A percentile compares a stretch with the other conserved stretches of the same genome.
Conservation (phyloP, 2,888 invertebrate species). For the Cataglyphis altisquamis region DNA sequence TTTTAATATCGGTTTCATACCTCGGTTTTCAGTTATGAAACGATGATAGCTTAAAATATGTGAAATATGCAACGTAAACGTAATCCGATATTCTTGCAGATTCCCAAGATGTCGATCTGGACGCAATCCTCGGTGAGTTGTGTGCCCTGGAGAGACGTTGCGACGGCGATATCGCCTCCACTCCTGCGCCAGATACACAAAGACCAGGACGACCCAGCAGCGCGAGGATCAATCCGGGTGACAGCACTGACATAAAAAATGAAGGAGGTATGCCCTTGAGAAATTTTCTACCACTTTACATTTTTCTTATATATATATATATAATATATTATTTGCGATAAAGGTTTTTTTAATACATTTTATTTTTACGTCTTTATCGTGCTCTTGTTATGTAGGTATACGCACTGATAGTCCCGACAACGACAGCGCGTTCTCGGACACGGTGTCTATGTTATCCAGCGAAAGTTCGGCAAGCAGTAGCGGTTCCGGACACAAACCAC, state of each 20-base stretch:
- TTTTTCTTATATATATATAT: not conserved
- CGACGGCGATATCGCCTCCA: slow-evolving; percentile 86
- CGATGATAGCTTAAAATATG: not conserved
- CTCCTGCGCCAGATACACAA: slow-evolving; percentile 82
- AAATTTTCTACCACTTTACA: not conserved
- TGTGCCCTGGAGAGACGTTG: slow-evolving; percentile 94
- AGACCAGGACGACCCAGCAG: slow-evolving; percentile 82
- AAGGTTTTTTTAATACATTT: not conserved
- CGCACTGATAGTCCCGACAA: slow-evolving; percentile 98
- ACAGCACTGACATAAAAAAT: slow-evolving; percentile 81
- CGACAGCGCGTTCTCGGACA: slow-evolving; percentile 99
- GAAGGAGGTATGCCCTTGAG: slow-evolving; percentile 78
- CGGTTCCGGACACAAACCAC: slow-evolving; percentile 89
- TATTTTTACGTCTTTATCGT: not conserved
- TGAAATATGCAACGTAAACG: not conserved
- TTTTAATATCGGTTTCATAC: no score
- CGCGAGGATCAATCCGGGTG: slow-evolving; percentile 81
- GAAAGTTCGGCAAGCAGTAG: slow-evolving; percentile 98
- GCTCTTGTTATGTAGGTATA: slow-evolving; percentile 79
- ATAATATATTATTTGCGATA: not conserved
- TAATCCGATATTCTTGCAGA: slow-evolving; percentile 87
- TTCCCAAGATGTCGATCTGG: slow-evolving; percentile 98
- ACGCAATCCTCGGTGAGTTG: slow-evolving; percentile 98
- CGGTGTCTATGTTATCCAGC: slow-evolving; percentile 96
- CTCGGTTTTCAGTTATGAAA: no score